Evolutionary conservation across 2,888 invertebrate species (phyloP), one percentile per base, ranked within the genome.

Genomic region (Alsophila aescularia): DNA sequence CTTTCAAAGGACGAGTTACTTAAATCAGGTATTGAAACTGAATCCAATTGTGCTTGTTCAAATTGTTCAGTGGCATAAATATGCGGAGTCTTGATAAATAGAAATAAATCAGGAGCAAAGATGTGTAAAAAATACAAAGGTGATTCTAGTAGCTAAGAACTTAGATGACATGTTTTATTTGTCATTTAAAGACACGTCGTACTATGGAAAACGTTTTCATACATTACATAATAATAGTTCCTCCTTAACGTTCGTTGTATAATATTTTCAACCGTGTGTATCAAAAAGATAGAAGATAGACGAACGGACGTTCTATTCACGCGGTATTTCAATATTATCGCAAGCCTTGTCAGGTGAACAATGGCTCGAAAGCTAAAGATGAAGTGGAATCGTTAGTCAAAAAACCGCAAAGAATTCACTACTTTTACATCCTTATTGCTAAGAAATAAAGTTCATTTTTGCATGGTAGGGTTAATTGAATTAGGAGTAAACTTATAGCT

Each of bases 261-360:
- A 39, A 14, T 21, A 48, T 43, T 24, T 14, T 21, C 14, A n/a
- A 2, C 50, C 45, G 70, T 78, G 63, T 79, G 76, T 83, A 67
- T 64, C 55, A 57, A 44, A 68, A 61, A 67, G 73, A 77, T 81
- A 80, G 73, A 73, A 81, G 78, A 81, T 79, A 81, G 75, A 79
- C 78, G 78, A 75, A 81, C 75, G 72, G 76, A 70, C 67, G 69
- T 67, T 73, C 78, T 72, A 85, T 85, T 83, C 81, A 80, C 70
- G 75, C 67, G 79, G 80, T 77, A 83, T 86, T 87, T 86, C 83
- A 86, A 86, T 86, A 86, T 85, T 87, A 87, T 84, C 85, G 81
- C 76, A 73, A 79, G 81, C 78, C 82, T 78, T 86, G 87, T 83
- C 87, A 86, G 75, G 70, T 77, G 81, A 85, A 87, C 85, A 88